These are phyloP conservation scores for Amphimedon queenslandica DNA, from an alignment of 37 sponge, comb jelly and placozoan species.

Conservation along the genomic window DNA sequence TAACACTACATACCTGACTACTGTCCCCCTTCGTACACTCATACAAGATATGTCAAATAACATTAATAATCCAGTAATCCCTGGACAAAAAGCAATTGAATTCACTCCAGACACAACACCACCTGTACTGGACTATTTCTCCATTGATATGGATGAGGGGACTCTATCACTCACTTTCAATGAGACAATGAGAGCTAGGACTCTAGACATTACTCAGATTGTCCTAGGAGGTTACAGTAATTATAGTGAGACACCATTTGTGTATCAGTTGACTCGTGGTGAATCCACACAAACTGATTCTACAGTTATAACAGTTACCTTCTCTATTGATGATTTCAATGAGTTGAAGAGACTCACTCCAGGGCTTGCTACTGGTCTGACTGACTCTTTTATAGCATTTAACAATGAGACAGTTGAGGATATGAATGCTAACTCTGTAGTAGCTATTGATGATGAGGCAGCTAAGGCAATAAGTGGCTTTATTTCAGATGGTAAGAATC, in stretches of 20 bases:
- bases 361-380: slow-evolving; percentile 53
- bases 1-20: slow-evolving; percentile 71
- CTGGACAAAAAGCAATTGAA: slow-evolving; percentile 40
- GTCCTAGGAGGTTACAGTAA: slow-evolving; percentile 47
- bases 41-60: slow-evolving; percentile 36
- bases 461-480: slow-evolving; percentile 28
- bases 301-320: slow-evolving; percentile 45
- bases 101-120: slow-evolving; percentile 69
- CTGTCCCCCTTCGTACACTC: slow-evolving; percentile 7
- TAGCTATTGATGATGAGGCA: slow-evolving; percentile 30
- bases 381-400: slow-evolving; percentile 69
- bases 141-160: slow-evolving; percentile 69
- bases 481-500: slow-evolving; percentile 50
- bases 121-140: slow-evolving; percentile 51
- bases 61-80: slow-evolving; percentile 6
- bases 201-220: slow-evolving; percentile 56
- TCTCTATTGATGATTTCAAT: slow-evolving; percentile 74
- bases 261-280: slow-evolving; percentile 59
- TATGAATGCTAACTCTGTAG: slow-evolving; percentile 70
- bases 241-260: slow-evolving; percentile 25
- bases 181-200: slow-evolving; percentile 82
- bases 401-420: slow-evolving; percentile 65
- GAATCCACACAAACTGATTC: slow-evolving; percentile 56
- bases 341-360: slow-evolving; percentile 81
- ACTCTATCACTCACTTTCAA: slow-evolving; percentile 60